Percentiles rank a stretch among this genome's conserved stretches.
Conservation (phyloP, 2,888 invertebrate species). For the Acrobasis consociella region DNA sequence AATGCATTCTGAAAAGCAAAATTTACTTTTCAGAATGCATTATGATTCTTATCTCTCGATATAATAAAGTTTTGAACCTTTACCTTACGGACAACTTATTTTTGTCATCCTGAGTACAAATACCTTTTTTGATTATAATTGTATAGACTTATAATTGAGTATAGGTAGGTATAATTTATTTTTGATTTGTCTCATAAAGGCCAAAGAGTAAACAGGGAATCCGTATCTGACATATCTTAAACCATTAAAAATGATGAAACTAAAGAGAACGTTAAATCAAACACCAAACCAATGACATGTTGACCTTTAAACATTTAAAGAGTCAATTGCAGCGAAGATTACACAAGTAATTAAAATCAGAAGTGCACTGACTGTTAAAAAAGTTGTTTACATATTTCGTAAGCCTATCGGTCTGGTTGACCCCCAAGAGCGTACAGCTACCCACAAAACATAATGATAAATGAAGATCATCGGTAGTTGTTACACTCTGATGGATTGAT, state of each 20-base stretch:
- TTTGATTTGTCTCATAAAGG: too few species aligned
- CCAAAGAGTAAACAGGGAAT: too few species aligned
- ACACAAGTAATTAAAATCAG: conserved; percentile 32
- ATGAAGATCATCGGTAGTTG: conserved; percentile 78
- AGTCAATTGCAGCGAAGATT: conserved; percentile 17
- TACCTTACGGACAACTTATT: too few species aligned
- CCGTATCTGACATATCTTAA: too few species aligned
- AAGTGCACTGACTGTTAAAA: conserved; percentile 38
- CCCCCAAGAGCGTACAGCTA: conserved; percentile 72
- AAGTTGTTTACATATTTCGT: conserved; percentile 67
- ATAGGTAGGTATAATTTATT: too few species aligned
- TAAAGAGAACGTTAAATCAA: neutral
- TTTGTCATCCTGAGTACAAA: too few species aligned
- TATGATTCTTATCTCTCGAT: too few species aligned
- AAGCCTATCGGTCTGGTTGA: conserved; percentile 55
- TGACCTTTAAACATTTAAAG: conserved; percentile 21
- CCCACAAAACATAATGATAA: conserved; percentile 80
- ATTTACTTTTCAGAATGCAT: too few species aligned
- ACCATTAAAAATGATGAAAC: neutral
- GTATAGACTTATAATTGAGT: too few species aligned
- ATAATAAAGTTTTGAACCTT: too few species aligned
- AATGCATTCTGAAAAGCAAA: neutral
- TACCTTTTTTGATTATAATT: too few species aligned
- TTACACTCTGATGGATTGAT: conserved; percentile 82
- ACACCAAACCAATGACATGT: conserved; percentile 9